Evolutionary conservation across 2,113 vertebrate genomes (phyloP).

Genomic region (Echinops telfairi): DNA sequence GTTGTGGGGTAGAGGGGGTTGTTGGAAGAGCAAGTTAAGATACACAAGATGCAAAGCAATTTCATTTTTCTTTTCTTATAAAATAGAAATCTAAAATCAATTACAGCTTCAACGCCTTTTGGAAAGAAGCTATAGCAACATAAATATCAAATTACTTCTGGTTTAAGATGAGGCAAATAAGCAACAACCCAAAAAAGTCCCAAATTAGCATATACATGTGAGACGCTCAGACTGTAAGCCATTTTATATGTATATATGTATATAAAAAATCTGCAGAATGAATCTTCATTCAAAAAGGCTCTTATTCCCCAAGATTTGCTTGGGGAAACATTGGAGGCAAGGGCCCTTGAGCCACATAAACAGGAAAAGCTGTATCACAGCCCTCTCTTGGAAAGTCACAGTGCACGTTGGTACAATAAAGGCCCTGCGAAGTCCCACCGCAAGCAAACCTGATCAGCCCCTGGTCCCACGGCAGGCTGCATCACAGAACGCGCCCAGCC

Average conservation of each 20-base stretch:
- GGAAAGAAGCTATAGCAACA: neutral
- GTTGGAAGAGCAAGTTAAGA: neutral
- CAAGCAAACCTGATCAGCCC: neutral
- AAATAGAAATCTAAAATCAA: slow-evolving; percentile 6
- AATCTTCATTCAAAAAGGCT: neutral
- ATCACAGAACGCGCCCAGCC: neutral
- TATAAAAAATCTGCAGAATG: slow-evolving; percentile 15
- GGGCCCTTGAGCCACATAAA: neutral
- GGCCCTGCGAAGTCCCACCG: neutral
- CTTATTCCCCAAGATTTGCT: neutral
- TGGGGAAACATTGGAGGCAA: neutral
- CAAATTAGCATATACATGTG: slow-evolving; percentile 31
- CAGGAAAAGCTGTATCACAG: neutral
- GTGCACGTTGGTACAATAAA: neutral
- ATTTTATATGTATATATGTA: neutral
- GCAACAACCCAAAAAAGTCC: too few relatives aligned
- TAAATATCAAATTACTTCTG: slow-evolving; percentile 33
- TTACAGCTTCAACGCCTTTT: slow-evolving; percentile 15
- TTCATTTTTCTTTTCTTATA: neutral
- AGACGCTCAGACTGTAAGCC: neutral
- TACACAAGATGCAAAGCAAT: neutral
- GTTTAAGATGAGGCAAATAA: slow-evolving; percentile 7
- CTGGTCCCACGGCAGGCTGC: neutral
- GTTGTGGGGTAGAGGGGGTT: neutral
- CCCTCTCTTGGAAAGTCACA: neutral